A percentile compares a stretch with the other conserved stretches of the same genome.
Evolutionary conservation across 1,140 invertebrate species (phyloP).

Genomic region (Drosophila leontia): DNA sequence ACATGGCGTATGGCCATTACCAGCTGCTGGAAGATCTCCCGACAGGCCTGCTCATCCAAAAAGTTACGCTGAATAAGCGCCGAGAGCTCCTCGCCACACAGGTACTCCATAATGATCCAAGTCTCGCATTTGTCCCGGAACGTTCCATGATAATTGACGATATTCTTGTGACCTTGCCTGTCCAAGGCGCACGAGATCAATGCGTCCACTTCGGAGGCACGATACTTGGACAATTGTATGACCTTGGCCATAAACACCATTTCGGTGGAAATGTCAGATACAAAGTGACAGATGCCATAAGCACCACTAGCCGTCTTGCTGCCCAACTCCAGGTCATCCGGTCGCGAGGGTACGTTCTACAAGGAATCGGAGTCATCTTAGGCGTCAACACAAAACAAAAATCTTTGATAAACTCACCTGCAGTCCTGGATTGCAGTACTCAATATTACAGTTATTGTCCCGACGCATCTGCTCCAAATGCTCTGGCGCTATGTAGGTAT

Average conservation of each 20-base stretch:
- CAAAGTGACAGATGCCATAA: slow-evolving; percentile 76
- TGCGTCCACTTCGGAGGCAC: slow-evolving; percentile 77
- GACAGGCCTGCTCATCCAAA: slow-evolving; percentile 90
- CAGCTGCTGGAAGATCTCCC: slow-evolving; percentile 90
- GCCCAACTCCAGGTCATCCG: slow-evolving; percentile 69
- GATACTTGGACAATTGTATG: slow-evolving; percentile 89
- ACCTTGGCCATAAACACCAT: slow-evolving; percentile 87
- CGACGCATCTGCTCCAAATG: slow-evolving; percentile 79
- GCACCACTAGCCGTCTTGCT: slow-evolving; percentile 45
- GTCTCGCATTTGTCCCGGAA: slow-evolving; percentile 92
- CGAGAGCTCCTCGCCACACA: slow-evolving; percentile 95
- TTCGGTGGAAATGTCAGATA: slow-evolving; percentile 51
- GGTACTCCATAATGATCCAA: slow-evolving; percentile 93
- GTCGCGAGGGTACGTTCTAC: slow-evolving; percentile 59
- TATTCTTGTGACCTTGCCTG: slow-evolving; percentile 89
- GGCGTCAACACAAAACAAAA: too few relatives aligned
- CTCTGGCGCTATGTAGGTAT: slow-evolving; percentile 97
- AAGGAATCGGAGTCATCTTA: background rate
- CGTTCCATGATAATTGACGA: slow-evolving; percentile 94
- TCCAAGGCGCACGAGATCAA: slow-evolving; percentile 69
- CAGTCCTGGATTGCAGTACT: slow-evolving; percentile 69
- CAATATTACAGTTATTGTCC: slow-evolving; percentile 59
- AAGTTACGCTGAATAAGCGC: slow-evolving; percentile 87
- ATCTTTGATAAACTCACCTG: slow-evolving; percentile 31
- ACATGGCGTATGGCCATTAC: slow-evolving; percentile 92